Evolutionary conservation across 2,888 invertebrate genomes (phyloP).

Genomic region (Piscicola geometra): DNA sequence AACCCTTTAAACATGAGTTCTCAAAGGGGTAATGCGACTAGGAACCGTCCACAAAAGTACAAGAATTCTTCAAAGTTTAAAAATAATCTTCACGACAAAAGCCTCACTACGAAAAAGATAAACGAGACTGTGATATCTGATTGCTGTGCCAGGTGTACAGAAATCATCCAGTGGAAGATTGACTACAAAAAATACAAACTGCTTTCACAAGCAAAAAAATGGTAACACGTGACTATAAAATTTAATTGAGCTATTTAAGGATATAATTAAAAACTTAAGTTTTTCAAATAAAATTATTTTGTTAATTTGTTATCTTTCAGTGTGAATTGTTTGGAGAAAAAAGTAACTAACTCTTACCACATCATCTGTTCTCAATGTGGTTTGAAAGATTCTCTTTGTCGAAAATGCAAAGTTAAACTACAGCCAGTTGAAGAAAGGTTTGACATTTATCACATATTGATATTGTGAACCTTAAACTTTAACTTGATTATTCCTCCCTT

Average conservation of each 20-base stretch:
- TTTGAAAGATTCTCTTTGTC: background rate
- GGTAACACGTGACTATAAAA: no score
- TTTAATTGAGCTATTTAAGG: no score
- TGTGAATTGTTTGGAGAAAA: background rate
- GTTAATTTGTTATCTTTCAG: no score
- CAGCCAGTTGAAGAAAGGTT: background rate
- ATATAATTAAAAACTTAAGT: no score
- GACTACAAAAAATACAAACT: conserved; percentile 5
- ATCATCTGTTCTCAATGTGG: background rate
- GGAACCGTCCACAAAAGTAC: conserved; percentile 13
- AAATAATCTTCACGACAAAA: conserved; percentile 7
- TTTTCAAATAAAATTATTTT: no score
- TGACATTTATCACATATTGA: background rate
- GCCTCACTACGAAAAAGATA: background rate
- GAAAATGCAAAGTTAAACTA: background rate
- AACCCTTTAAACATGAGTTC: background rate
- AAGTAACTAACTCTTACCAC: background rate
- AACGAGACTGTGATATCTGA: background rate
- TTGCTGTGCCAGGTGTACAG: background rate
- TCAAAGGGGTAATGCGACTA: background rate
- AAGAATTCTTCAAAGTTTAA: background rate
- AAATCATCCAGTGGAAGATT: conserved; percentile 1
- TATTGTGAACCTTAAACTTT: background rate
- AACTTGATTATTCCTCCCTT: background rate
- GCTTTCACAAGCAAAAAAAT: background rate